Evolutionary conservation across 2,113 vertebrate species (phyloP), one percentile per base, ranked within the genome.

Genomic region (Hiodon alosoides): DNA sequence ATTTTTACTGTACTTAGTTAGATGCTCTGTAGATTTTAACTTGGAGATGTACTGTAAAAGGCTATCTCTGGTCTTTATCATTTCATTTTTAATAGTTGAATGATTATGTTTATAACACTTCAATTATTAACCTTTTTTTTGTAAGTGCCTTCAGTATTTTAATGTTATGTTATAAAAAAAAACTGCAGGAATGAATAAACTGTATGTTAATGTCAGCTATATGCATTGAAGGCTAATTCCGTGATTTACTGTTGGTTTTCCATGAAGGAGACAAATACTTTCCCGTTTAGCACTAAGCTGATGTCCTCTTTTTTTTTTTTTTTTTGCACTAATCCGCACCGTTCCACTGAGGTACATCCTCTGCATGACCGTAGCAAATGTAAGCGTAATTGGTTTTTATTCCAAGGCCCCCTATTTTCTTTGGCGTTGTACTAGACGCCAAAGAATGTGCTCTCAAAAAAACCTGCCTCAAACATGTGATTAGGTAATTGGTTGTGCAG

Each of bases 71-170:
- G 65, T 82, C 71, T 78, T 80, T 84, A 79, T 80, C 80, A 79
- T 86, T 81, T 84, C 77, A 67, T 73, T 76, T 46, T 84, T 83
- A 84, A 89, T 86, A 82, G 76, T 73, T 83, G 79, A 85, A 86
- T 87, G 90, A 62, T 89, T 90, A 86, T 83, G 90, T 86, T 76
- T 87, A 84, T 82, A 87, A 87, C 83, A 85, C 71, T 82, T 87
- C 74, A 87, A 75, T 91, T 81, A 89, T 91, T 89, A 86, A 31
- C 83, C 89, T 76, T 85, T 85, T 92, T 87, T 91, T 94, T 97
- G 93, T 94, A 98, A 99, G 96, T 98, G 96, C 97, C 96, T 99
- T 98, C 92, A 89, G 87, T 91, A 93, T 31, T 85, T 92, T 88
- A 92, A 92, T 90, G 52, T 81, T 86, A 90, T 94, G 89, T 92